These are phyloP conservation scores for Sminthopsis crassicaudata DNA, from an alignment of 2,113 vertebrate genomes.

Conservation along the genomic window DNA sequence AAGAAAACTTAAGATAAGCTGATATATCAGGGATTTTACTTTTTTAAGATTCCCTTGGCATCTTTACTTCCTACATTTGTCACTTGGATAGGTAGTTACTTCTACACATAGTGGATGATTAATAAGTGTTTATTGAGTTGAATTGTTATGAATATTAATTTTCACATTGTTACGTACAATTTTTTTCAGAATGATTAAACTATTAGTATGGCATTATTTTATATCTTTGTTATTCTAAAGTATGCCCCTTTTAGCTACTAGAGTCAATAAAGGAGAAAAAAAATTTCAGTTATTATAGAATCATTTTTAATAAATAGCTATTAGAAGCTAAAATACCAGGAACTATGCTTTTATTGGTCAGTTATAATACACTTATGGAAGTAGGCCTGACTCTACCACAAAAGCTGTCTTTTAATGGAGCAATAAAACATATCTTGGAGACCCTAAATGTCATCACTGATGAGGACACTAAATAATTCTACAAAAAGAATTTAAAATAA, in stretches of 20 bases:
- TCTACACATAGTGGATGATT: background rate
- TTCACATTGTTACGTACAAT: background rate
- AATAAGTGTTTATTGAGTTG: background rate
- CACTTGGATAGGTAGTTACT: background rate
- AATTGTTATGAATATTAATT: background rate
- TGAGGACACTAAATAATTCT: conserved; percentile 12
- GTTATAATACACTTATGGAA: too few relatives aligned
- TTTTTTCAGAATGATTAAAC: background rate
- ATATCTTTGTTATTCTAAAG: background rate
- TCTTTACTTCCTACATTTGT: background rate
- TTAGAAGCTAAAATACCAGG: background rate
- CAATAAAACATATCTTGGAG: background rate
- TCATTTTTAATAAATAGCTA: background rate
- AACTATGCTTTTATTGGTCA: background rate
- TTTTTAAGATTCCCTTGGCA: background rate
- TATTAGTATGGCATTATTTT: fast-evolving
- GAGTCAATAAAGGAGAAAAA: background rate
- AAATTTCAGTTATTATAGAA: background rate
- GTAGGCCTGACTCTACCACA: background rate
- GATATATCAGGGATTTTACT: background rate
- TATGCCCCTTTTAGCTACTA: background rate
- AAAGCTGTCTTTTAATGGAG: conserved; percentile 15
- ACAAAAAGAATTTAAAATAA: background rate
- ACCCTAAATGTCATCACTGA: background rate
- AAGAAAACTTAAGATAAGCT: background rate